Conservation (phyloP, 2,888 invertebrate species). For the Orchesella flavescens region DNA sequence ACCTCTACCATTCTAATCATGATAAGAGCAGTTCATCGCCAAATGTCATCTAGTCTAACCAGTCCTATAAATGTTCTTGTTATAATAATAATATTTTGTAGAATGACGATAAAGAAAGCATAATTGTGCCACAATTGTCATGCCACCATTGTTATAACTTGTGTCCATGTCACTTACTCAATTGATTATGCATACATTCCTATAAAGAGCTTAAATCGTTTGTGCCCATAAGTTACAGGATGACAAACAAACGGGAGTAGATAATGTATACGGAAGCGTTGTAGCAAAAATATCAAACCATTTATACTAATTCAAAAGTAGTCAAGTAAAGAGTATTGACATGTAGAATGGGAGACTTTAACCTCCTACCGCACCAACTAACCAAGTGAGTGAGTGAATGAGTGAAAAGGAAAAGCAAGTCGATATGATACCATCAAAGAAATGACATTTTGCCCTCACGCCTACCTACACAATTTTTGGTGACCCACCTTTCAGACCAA, state of each 20-base stretch:
- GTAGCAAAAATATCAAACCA: too few species aligned
- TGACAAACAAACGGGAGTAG: too few species aligned
- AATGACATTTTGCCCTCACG: constrained; percentile 28
- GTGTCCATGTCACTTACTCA: too few species aligned
- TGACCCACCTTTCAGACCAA: constrained; percentile 11
- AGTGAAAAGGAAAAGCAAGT: not conserved
- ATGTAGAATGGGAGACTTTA: too few species aligned
- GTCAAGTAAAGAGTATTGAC: too few species aligned
- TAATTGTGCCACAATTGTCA: constrained; percentile 12
- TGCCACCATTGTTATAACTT: not conserved
- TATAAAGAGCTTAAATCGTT: not conserved
- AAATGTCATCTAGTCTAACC: not conserved
- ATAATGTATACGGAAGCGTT: too few species aligned
- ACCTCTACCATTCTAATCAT: constrained; percentile 7
- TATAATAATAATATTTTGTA: not conserved
- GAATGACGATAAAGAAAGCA: not conserved
- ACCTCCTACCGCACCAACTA: too few species aligned
- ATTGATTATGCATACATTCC: not conserved
- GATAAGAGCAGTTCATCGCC: constrained; percentile 10
- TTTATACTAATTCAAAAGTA: too few species aligned
- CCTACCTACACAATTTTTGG: not conserved
- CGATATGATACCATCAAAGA: constrained; percentile 7
- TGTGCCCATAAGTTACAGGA: too few species aligned
- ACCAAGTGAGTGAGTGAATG: too few species aligned
- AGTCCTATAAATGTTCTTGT: too few species aligned